These are phyloP conservation scores for Tuberolachnus salignus DNA, from an alignment of 2,888 invertebrate genomes.

Conservation along the genomic window DNA sequence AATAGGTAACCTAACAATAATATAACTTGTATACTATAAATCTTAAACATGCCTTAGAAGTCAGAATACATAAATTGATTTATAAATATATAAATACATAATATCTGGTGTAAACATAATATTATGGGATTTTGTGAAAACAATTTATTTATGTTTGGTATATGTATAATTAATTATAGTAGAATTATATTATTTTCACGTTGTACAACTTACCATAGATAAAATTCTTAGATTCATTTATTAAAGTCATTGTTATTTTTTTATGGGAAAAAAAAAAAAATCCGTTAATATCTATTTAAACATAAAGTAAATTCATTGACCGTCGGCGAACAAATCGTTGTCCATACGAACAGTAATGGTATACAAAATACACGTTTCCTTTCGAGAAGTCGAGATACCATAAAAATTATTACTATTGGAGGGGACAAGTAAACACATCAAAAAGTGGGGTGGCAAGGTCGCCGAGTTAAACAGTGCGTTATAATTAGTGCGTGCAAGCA, in stretches of 20 bases:
- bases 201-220: conserved; percentile 23
- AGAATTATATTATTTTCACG: too few species aligned
- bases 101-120: too few species aligned
- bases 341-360: neutral
- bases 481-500: neutral
- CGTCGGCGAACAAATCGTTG: conserved; percentile 23
- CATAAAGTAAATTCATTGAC: neutral
- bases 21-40: neutral
- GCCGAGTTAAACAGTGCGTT: neutral
- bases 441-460: conserved; percentile 51
- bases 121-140: too few species aligned
- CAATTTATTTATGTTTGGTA: neutral
- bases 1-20: neutral
- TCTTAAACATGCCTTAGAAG: neutral
- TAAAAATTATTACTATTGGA: neutral
- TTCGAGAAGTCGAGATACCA: neutral
- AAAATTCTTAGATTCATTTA: conserved; percentile 14
- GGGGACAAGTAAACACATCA: conserved; percentile 5
- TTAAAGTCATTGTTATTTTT: conserved; percentile 27
- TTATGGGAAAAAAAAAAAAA: neutral
- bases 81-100: neutral
- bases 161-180: too few species aligned
- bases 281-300: neutral
- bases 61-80: neutral
- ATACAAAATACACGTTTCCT: conserved; percentile 26